These are phyloP conservation scores for Escarpia spicata DNA, from an alignment of 2,888 invertebrate genomes.

Conservation along the genomic window DNA sequence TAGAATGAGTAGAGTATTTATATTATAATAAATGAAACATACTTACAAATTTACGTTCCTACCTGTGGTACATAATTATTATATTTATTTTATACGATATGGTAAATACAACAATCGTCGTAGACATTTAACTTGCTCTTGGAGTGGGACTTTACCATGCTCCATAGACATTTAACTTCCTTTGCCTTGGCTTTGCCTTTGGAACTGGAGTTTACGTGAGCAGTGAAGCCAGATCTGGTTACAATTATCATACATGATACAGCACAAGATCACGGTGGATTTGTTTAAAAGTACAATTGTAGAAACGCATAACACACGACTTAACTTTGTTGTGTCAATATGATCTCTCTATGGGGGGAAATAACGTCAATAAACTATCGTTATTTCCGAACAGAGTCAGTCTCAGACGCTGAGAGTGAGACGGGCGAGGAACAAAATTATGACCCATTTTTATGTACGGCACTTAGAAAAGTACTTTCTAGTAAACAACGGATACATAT, in stretches of 20 bases:
- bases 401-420: not conserved
- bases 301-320: not conserved
- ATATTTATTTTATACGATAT: not conserved
- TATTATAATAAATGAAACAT: no score
- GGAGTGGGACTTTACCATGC: not conserved
- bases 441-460: not conserved
- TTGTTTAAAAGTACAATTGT: not conserved
- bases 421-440: not conserved
- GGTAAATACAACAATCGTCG: not conserved
- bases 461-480: not conserved
- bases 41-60: no score
- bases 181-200: no score
- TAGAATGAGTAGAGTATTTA: no score
- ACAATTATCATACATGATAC: no score
- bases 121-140: not conserved
- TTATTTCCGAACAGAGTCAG: not conserved
- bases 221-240: not conserved
- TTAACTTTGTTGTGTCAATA: not conserved
- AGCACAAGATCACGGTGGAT: no score
- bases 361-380: not conserved
- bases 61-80: no score
- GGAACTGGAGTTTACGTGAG: no score
- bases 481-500: not conserved
- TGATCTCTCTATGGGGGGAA: not conserved
- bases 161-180: no score